phyloP scores from a whole-genome alignment of 2,113 vertebrate genomes.

The Crotalus viridis region DNA sequence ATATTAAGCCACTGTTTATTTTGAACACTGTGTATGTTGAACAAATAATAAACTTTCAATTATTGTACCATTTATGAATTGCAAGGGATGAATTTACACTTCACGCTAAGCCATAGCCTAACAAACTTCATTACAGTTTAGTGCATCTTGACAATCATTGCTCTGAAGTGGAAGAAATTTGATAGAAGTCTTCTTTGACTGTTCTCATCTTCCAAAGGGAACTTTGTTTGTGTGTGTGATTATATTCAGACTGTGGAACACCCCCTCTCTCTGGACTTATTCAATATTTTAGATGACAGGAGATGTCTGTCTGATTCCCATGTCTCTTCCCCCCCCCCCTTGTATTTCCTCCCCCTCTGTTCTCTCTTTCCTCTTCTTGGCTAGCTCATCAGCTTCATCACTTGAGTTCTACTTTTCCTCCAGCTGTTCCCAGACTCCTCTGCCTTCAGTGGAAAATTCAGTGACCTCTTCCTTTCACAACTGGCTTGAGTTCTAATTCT shows the following conservation, averaged over 20 bases:
- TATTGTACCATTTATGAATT: neutral
- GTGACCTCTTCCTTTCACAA: slow-evolving; percentile 19
- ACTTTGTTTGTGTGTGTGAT: neutral
- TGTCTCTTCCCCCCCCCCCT: neutral
- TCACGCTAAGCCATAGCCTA: neutral
- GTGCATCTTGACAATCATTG: neutral
- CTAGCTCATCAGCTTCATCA: neutral
- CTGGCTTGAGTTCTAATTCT: slow-evolving; percentile 11
- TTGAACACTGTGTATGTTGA: neutral
- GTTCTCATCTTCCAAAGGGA: neutral
- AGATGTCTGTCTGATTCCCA: neutral
- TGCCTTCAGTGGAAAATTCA: neutral
- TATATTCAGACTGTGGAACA: neutral
- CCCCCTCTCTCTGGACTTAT: neutral
- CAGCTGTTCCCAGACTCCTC: slow-evolving; percentile 1
- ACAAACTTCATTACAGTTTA: neutral
- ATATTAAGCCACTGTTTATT: neutral
- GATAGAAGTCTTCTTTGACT: neutral
- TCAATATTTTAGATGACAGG: neutral
- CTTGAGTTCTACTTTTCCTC: neutral
- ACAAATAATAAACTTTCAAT: neutral
- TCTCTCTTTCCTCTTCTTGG: neutral
- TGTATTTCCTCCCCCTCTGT: neutral
- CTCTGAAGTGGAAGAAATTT: neutral
- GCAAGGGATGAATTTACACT: neutral